Conservation (phyloP, 2,113 vertebrate species). For the Pogonocichla stellata region DNA sequence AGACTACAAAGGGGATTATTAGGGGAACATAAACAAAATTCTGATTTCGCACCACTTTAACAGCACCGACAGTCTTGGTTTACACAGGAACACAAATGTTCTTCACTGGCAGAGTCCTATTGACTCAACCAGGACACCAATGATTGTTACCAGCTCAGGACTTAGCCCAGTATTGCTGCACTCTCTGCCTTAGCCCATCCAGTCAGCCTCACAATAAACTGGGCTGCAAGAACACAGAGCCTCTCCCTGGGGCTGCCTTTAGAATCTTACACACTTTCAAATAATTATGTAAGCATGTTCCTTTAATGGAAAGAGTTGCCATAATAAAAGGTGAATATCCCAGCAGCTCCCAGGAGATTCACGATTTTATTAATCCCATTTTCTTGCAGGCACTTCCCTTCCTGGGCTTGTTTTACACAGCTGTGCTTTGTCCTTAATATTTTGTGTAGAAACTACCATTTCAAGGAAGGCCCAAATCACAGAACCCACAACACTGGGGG, state of each 20-base stretch:
- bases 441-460: neutral
- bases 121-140: neutral
- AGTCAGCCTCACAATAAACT: neutral
- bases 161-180: neutral
- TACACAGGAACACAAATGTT: neutral
- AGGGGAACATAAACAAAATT: neutral
- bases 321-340: neutral
- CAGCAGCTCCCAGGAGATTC: neutral
- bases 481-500: neutral
- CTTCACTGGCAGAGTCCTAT: neutral
- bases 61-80: neutral
- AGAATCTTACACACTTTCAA: neutral
- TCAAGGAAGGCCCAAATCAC: neutral
- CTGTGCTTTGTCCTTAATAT: neutral
- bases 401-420: neutral
- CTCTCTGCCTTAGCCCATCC: neutral
- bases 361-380: fast-evolving
- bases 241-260: neutral
- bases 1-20: neutral
- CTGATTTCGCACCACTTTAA: neutral
- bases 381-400: neutral
- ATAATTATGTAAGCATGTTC: neutral
- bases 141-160: neutral
- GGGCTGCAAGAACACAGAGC: neutral
- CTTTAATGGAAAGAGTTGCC: neutral